Evolutionary conservation across 92 coral and sea anemone genomes (phyloP).

Genomic region (Zoanthus gigantus): DNA sequence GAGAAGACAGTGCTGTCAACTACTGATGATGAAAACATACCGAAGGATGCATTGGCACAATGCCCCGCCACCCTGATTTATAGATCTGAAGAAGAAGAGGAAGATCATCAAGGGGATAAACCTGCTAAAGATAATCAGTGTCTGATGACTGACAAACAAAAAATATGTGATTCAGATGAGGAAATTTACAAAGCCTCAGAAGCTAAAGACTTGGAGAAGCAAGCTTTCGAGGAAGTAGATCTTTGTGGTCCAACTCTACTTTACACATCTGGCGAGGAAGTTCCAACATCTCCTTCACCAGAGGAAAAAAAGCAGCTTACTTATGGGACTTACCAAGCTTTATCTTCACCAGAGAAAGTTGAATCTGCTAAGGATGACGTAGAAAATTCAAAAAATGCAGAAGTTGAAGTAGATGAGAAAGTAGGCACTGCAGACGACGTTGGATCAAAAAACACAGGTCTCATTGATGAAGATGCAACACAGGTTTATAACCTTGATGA

Average conservation of each 20-base stretch:
- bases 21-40: not conserved
- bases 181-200: not conserved
- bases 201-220: not conserved
- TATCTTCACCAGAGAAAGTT: constrained; percentile 1
- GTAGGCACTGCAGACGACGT: not conserved
- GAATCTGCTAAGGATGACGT: not conserved
- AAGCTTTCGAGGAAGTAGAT: not conserved
- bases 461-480: constrained; percentile 22
- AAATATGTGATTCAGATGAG: constrained; percentile 1
- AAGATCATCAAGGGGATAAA: not conserved
- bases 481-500: constrained; percentile 21
- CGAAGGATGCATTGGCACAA: not conserved
- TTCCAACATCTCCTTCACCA: not conserved
- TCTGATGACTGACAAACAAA: not conserved
- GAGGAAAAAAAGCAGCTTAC: not conserved
- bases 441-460: not conserved
- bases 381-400: not conserved
- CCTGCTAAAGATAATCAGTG: not conserved
- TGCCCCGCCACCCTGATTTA: constrained; percentile 25
- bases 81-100: constrained; percentile 36
- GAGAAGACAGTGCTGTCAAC: not conserved
- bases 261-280: constrained; percentile 26
- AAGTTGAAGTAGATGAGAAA: not conserved
- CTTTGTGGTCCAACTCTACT: constrained; percentile 39
- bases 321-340: not conserved